Conservation (phyloP, 2,113 vertebrate genomes). For the Hypanus sabinus region DNA sequence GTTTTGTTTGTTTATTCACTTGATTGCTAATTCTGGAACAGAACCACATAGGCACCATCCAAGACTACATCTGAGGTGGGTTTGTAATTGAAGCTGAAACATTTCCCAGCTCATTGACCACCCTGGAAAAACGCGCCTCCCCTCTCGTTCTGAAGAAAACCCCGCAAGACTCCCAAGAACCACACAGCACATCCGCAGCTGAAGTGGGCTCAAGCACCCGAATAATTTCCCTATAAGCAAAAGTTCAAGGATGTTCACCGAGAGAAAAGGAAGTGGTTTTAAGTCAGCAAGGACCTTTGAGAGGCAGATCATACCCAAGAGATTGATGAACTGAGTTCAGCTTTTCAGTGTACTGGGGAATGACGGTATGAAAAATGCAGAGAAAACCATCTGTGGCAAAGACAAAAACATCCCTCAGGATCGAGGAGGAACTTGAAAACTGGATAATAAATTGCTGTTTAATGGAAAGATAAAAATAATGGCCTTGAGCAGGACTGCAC, state of each 20-base stretch:
- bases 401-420: not conserved
- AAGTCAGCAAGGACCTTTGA: not conserved
- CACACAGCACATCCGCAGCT: not conserved
- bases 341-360: not conserved
- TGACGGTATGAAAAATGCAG: not conserved
- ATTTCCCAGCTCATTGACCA: not conserved
- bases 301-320: not conserved
- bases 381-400: not conserved
- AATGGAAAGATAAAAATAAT: not conserved
- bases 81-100: not conserved
- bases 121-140: not conserved
- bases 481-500: not conserved
- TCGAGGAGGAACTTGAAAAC: conserved; percentile 16
- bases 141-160: not conserved
- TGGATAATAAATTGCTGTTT: not conserved
- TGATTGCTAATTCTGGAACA: not conserved
- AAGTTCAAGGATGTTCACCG: not conserved
- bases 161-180: not conserved
- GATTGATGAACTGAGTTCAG: not conserved
- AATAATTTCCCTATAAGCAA: not conserved
- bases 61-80: too few relatives aligned
- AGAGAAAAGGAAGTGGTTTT: conserved; percentile 5
- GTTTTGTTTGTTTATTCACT: too few relatives aligned
- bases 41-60: not conserved
- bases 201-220: not conserved